These are phyloP conservation scores for Venustoraphidia nigricollis DNA, from an alignment of 2,888 invertebrate genomes.

Conservation along the genomic window DNA sequence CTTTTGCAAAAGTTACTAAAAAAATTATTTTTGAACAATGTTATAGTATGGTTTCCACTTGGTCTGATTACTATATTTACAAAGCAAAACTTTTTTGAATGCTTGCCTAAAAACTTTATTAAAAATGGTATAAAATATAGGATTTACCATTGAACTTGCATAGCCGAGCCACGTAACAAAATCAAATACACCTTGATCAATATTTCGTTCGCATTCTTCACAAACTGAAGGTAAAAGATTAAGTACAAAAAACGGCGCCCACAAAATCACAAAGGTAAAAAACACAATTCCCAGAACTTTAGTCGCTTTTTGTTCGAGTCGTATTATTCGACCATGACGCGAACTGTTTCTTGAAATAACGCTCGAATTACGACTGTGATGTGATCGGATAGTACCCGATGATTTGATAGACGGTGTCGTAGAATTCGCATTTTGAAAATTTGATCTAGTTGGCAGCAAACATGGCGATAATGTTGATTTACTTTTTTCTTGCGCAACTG, in stretches of 20 bases:
- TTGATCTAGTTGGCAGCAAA: slow-evolving; percentile 28
- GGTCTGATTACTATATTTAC: slow-evolving; percentile 48
- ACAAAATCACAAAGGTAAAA: slow-evolving; percentile 84
- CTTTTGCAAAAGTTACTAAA: no score
- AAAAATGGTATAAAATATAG: slow-evolving; percentile 91
- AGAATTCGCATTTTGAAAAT: slow-evolving; percentile 24
- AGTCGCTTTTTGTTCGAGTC: slow-evolving; percentile 89
- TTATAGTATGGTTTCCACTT: slow-evolving; percentile 32
- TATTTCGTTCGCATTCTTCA: slow-evolving; percentile 57
- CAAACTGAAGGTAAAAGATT: slow-evolving; percentile 78
- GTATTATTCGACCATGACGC: slow-evolving; percentile 67
- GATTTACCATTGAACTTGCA: slow-evolving; percentile 88
- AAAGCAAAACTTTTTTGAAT: slow-evolving; percentile 71
- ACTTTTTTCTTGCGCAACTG: slow-evolving; percentile 27
- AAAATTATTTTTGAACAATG: no score
- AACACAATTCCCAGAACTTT: slow-evolving; percentile 90
- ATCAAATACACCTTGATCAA: slow-evolving; percentile 67
- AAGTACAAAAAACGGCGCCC: slow-evolving; percentile 91
- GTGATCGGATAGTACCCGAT: slow-evolving; percentile 44
- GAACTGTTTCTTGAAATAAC: slow-evolving; percentile 69
- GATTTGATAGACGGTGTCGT: slow-evolving; percentile 9
- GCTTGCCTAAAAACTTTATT: slow-evolving; percentile 87
- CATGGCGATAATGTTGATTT: slow-evolving; percentile 11
- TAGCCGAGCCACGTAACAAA: slow-evolving; percentile 88
- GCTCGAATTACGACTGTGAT: slow-evolving; percentile 66